Evolutionary conservation across 2,113 vertebrate species (phyloP), one percentile per base, ranked within the genome.

Genomic region (Madoqua kirkii): DNA sequence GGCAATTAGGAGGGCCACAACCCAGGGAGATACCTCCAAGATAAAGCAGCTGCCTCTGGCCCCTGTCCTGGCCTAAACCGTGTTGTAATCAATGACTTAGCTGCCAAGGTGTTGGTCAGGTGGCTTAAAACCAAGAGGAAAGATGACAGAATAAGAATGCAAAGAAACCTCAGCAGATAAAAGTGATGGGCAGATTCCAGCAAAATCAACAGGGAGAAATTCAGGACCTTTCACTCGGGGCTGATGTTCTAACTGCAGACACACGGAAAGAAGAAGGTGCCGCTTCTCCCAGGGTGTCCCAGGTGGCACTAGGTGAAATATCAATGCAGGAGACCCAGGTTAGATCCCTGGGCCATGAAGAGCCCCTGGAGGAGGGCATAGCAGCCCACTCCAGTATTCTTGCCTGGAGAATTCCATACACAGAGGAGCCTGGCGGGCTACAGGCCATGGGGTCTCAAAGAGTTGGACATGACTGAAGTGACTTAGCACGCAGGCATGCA

Each of bases 41-140:
- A 74, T 48, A 81, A 62, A 84, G 54, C 5, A 10, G 31, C 50
- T 5, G 31, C 11, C 89, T 52, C 88, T 96, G 93, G 81, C 76
- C 79, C 95, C 76, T 48, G 31, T 36, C 40, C 54, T 93, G 87
- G 27, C 13, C 3, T 43, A 50, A 25, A n/a, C 84, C 25, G 11
- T 33, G 1, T 54, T 59, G 48, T 57, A 64, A 78, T 94, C 91
- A 89, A 43, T 45, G 78, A 79, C 82, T 52, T 81, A 50, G 7
- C 79, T 62, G 45, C 93, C 71, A 40, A 76, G 50, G 15, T 3
- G 16, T n/a, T 17, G 0, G 52, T 89, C 74, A 84, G 71, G 64
- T 57, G 87, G 57, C 89, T 91, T 87, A 74, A 89, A 96, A 36
- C 48, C 40, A 67, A 95, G 89, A 50, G 93, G 78, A 79, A 54